A percentile compares a stretch with the other conserved stretches of the same genome.
Evolutionary conservation across 2,888 invertebrate species (phyloP).

Genomic region (Luperina testacea): DNA sequence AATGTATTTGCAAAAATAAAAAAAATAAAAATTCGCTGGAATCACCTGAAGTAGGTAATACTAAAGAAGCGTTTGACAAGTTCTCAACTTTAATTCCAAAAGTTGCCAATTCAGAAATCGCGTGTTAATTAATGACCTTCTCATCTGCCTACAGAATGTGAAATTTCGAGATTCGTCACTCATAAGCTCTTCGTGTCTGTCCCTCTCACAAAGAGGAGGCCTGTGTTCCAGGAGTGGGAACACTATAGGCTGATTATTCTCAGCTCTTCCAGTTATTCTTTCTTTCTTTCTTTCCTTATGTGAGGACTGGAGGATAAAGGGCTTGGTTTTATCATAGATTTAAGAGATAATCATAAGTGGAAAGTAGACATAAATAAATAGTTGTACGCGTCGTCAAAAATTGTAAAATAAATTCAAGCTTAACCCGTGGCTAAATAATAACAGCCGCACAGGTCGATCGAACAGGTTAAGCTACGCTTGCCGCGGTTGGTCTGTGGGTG

Average conservation of each 20-base stretch:
- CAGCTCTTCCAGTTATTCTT: neutral
- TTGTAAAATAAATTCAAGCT: neutral
- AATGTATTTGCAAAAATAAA: too few species aligned
- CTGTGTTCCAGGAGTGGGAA: neutral
- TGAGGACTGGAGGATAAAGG: constrained; percentile 20
- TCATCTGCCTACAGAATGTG: neutral
- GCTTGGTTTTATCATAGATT: constrained; percentile 48
- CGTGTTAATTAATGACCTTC: neutral
- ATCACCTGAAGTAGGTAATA: neutral
- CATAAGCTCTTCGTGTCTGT: neutral
- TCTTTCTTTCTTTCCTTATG: constrained; percentile 22
- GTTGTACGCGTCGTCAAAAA: neutral
- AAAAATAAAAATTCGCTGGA: neutral
- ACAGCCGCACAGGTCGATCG: too few species aligned
- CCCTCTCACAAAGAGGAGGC: neutral
- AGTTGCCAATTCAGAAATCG: neutral
- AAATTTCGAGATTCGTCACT: neutral
- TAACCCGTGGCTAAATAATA: neutral
- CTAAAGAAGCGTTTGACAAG: neutral
- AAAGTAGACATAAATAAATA: neutral
- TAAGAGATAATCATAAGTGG: constrained; percentile 33
- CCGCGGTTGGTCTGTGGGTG: too few species aligned
- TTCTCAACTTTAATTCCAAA: neutral
- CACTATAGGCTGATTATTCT: neutral
- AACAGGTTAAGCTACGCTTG: too few species aligned